These are phyloP conservation scores for Coturnix japonica DNA, from an alignment of 2,113 vertebrate genomes.

Conservation along the genomic window DNA sequence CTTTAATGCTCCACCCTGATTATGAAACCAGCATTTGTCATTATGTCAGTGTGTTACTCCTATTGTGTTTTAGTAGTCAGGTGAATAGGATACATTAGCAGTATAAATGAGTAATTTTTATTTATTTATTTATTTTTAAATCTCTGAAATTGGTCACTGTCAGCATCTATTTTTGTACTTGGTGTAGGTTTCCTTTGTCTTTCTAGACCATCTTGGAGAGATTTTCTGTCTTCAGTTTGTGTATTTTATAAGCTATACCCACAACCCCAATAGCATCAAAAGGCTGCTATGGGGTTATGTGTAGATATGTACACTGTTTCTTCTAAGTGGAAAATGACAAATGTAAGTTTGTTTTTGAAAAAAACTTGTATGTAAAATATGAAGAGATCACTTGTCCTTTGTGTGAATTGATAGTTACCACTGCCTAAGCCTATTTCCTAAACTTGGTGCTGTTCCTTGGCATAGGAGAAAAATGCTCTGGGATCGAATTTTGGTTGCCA, in stretches of 20 bases:
- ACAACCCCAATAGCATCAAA: neutral
- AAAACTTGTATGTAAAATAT: neutral
- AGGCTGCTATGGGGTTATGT: neutral
- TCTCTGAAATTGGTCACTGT: neutral
- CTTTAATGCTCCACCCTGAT: constrained; percentile 63
- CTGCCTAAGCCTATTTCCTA: neutral
- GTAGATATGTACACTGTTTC: neutral
- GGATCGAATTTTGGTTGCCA: neutral
- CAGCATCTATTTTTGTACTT: neutral
- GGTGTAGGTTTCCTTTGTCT: neutral
- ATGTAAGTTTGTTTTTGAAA: neutral
- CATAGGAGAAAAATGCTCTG: neutral
- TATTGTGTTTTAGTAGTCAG: neutral
- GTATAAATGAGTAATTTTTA: neutral
- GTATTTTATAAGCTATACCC: neutral
- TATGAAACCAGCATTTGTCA: constrained; percentile 52
- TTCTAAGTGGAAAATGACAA: neutral
- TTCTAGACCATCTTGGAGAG: neutral
- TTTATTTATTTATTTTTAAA: neutral
- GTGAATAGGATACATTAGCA: neutral
- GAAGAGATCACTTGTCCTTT: neutral
- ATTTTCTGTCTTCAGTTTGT: neutral
- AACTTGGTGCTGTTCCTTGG: neutral
- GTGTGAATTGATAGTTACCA: neutral
- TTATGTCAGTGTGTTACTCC: constrained; percentile 46